Conservation (phyloP, 2,113 vertebrate genomes). For the Forbesichthys papilliferus region DNA sequence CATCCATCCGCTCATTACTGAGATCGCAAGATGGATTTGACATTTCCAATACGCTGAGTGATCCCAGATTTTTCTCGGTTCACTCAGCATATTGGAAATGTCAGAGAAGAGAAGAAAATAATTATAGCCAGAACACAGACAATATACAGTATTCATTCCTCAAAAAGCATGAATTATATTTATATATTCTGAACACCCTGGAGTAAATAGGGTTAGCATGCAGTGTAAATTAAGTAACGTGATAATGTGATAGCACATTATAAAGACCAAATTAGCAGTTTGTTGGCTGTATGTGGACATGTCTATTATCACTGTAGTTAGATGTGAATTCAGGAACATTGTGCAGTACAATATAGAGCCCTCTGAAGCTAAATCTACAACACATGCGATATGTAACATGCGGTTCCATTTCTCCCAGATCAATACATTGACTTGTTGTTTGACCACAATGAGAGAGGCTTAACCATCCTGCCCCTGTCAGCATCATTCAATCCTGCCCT, state of each 20-base stretch:
- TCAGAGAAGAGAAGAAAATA: too few species aligned
- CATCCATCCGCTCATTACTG: conserved; percentile 60
- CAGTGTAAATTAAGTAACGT: background rate
- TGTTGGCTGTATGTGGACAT: too few species aligned
- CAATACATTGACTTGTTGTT: conserved; percentile 50
- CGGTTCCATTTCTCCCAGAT: conserved; percentile 48
- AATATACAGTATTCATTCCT: conserved; percentile 65
- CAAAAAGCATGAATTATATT: conserved; percentile 50
- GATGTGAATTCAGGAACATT: conserved; percentile 18
- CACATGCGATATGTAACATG: conserved; percentile 32
- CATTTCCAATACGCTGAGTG: conserved; percentile 76
- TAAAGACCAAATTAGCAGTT: too few species aligned
- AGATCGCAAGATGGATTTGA: conserved; percentile 72
- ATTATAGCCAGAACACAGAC: conserved; percentile 18
- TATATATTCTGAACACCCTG: conserved; percentile 4
- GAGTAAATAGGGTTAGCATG: background rate
- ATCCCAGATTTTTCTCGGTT: conserved; percentile 40
- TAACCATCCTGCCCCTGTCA: conserved; percentile 31
- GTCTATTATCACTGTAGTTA: conserved; percentile 32
- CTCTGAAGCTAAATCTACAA: conserved; percentile 45
- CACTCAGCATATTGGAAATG: too few species aligned
- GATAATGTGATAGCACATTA: background rate
- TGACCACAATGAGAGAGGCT: conserved; percentile 28
- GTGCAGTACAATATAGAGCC: conserved; percentile 21
- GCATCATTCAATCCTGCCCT: conserved; percentile 4